These are phyloP conservation scores for Atopsyche davidsoni DNA, from an alignment of 1,140 invertebrate genomes.

Conservation along the genomic window DNA sequence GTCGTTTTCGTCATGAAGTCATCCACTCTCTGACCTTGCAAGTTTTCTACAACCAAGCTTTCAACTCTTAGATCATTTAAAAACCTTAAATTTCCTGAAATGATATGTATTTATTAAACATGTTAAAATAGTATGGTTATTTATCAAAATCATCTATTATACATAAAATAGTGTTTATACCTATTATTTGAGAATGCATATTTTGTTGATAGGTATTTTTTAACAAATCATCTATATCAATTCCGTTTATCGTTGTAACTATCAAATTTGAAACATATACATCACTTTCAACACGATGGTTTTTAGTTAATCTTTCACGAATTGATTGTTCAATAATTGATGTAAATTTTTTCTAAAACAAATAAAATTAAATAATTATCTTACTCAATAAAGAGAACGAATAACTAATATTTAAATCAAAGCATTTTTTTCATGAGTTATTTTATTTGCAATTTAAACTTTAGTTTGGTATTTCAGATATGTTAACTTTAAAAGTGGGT, in stretches of 20 bases:
- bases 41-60: constrained; percentile 24
- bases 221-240: constrained; percentile 24
- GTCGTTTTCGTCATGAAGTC: constrained; percentile 33
- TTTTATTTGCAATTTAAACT: too few species aligned
- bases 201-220: constrained; percentile 19
- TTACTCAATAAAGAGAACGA: too few species aligned
- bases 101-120: background rate
- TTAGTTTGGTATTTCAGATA: too few species aligned
- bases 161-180: constrained; percentile 7
- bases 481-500: too few species aligned
- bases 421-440: too few species aligned
- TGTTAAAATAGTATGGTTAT: too few species aligned
- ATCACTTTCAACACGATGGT: constrained; percentile 10
- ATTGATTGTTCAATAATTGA: too few species aligned
- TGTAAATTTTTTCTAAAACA: too few species aligned
- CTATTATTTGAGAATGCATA: constrained; percentile 21
- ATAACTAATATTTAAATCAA: too few species aligned
- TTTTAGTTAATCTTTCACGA: too few species aligned
- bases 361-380: too few species aligned
- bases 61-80: constrained; percentile 16
- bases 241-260: constrained; percentile 22
- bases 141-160: background rate
- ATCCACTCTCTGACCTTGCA: constrained; percentile 30
- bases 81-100: constrained; percentile 33
- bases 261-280: too few species aligned